Base-by-base conservation (phyloP, 1,140 invertebrate genomes). In the Microplitis mediator region DNA sequence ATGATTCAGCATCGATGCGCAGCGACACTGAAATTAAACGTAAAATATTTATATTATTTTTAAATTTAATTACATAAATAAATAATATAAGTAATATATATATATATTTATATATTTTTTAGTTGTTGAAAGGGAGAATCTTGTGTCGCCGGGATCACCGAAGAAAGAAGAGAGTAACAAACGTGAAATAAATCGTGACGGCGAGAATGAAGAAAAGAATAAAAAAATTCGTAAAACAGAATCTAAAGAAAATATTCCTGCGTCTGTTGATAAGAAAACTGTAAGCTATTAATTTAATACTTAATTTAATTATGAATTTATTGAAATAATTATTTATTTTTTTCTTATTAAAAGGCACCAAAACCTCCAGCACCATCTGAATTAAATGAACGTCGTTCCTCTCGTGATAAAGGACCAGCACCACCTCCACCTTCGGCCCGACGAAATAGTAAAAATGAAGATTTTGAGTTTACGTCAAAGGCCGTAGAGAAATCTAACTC, bases 1-100 rank as follows among this genome's bases (percentile, higher is more conserved):
- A 95, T 94, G 94, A 95, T 89, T 92, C 93, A 84, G 90, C 92
- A 82, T 94, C 93, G 78, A 90, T 94, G 81, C 90, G 92, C 85
- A 93, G 91, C 90, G 94, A 95, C 84, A 89, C 90, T 89, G 91
- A 92, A 85, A 87, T 91, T 88, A 93, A 93, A 88, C 89, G 93
- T 93, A 85, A 88, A 82, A n/a, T 74, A 13, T n/a, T 61, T 32
- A 13, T 63, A 3, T 61, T 11, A 56, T 56, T 60, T n/a, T 16
- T 1, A 39, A 39, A 39, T 45, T 6, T 39, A 39, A 6, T 6
- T 39, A 39, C 8, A 39, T 39, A 39, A 6, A 51, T 50, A 45
- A 39, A 58, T 54, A 35, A 13, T 58, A 8, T 56, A n/a, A n/a
- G n/a, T n/a, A n/a, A 51, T 39, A 63, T 52, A 34, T 63, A 45